Conservation (phyloP, 1,140 invertebrate species). For the Arion vulgaris region DNA sequence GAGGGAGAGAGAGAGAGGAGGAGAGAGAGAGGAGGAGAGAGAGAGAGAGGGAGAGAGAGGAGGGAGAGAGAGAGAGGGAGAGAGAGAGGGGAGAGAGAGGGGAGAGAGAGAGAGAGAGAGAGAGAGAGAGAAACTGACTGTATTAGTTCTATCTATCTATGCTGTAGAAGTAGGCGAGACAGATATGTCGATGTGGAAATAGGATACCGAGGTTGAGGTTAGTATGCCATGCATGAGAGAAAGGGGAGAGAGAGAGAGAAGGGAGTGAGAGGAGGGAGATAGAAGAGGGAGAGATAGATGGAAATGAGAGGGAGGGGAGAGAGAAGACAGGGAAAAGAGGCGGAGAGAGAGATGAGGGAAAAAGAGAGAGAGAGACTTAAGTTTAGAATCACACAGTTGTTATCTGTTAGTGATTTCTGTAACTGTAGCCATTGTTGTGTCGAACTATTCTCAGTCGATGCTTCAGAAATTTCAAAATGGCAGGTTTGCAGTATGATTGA, state of each 20-base stretch:
- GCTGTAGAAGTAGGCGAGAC: no score
- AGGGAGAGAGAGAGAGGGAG: neutral
- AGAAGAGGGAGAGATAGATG: neutral
- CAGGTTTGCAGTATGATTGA: no score
- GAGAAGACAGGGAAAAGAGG: neutral
- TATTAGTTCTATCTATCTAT: no score
- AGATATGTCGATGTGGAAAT: no score
- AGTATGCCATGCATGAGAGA: neutral
- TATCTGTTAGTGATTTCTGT: no score
- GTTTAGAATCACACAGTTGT: no score
- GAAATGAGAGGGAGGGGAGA: neutral
- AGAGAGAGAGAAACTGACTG: conserved; percentile 18
- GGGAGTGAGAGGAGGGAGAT: neutral
- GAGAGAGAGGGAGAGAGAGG: neutral
- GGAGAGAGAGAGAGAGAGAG: conserved; percentile 19
- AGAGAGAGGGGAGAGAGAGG: neutral
- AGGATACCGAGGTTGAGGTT: neutral
- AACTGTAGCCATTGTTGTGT: no score
- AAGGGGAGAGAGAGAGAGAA: neutral
- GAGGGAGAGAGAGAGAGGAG: neutral
- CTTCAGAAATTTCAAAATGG: no score
- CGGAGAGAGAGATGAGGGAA: neutral
- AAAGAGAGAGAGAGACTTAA: conserved; percentile 28
- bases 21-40: conserved; percentile 1
- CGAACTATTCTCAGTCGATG: no score